These are phyloP conservation scores for Pygoscelis adeliae DNA, from an alignment of 2,113 vertebrate species.

Conservation along the genomic window DNA sequence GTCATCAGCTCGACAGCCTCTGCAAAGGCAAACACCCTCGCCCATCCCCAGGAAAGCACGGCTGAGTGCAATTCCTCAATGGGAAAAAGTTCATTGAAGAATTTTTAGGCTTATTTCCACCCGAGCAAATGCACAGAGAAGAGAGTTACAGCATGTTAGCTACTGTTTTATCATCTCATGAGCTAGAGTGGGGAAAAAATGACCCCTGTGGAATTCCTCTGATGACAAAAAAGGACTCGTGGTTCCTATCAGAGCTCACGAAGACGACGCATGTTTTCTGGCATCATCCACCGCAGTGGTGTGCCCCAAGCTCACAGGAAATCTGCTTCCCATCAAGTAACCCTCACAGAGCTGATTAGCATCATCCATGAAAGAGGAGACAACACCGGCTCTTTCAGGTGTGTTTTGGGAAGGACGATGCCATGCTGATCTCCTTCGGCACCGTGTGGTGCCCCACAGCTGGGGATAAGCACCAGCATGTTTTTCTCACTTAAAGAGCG, in stretches of 20 bases:
- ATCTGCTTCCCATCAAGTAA: neutral
- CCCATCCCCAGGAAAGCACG: neutral
- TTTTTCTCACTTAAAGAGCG: neutral
- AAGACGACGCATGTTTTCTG: accelerated
- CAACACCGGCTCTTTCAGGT: accelerated
- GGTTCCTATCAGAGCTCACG: accelerated
- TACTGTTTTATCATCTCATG: accelerated
- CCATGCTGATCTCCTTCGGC: neutral
- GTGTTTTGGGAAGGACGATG: neutral
- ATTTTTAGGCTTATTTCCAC: neutral
- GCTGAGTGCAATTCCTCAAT: neutral
- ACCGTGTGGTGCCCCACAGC: accelerated
- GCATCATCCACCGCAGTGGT: accelerated
- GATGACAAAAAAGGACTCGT: neutral
- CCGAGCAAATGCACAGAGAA: accelerated
- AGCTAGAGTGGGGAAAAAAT: accelerated
- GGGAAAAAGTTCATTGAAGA: neutral
- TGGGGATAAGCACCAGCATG: neutral
- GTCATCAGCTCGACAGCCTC: neutral
- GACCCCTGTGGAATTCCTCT: neutral
- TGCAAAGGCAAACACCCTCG: neutral
- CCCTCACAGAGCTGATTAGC: neutral
- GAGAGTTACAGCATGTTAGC: neutral
- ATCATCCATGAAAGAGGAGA: neutral
- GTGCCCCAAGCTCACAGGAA: neutral